Evolutionary conservation across 2,113 vertebrate species (phyloP).

Genomic region (Anolis sagrei): DNA sequence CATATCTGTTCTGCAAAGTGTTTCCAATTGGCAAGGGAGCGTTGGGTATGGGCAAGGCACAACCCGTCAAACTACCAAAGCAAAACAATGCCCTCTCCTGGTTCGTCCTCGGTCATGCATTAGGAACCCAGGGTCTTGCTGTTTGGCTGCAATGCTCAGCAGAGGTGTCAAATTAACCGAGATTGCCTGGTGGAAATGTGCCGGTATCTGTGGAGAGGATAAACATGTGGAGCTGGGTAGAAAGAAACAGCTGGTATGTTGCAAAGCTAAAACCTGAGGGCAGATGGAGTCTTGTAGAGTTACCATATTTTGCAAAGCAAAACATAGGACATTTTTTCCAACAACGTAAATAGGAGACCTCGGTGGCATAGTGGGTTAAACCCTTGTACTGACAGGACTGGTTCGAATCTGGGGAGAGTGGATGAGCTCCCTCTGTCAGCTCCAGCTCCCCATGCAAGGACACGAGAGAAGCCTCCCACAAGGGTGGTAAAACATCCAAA

Average conservation of each 20-base stretch:
- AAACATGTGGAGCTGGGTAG: background rate
- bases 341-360: too few relatives aligned
- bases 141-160: background rate
- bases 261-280: too few relatives aligned
- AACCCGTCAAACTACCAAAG: background rate
- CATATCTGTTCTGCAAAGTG: accelerated
- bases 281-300: background rate
- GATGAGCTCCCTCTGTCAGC: too few relatives aligned
- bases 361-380: too few relatives aligned
- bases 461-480: too few relatives aligned
- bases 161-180: background rate
- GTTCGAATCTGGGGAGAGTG: too few relatives aligned
- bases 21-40: background rate
- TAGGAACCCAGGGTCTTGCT: accelerated
- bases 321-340: too few relatives aligned
- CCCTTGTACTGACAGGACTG: too few relatives aligned
- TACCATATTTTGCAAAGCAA: too few relatives aligned
- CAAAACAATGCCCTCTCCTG: slow-evolving; percentile 44
- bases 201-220: background rate
- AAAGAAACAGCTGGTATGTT: background rate
- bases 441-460: too few relatives aligned
- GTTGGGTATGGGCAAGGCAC: too few relatives aligned
- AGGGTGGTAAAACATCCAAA: too few relatives aligned
- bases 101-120: background rate
- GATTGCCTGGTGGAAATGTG: background rate